Evolutionary conservation across 2,797 vertebrate genomes (phyloP), one percentile per base, ranked within the genome.

Genomic region (Lepus oiostolus): DNA sequence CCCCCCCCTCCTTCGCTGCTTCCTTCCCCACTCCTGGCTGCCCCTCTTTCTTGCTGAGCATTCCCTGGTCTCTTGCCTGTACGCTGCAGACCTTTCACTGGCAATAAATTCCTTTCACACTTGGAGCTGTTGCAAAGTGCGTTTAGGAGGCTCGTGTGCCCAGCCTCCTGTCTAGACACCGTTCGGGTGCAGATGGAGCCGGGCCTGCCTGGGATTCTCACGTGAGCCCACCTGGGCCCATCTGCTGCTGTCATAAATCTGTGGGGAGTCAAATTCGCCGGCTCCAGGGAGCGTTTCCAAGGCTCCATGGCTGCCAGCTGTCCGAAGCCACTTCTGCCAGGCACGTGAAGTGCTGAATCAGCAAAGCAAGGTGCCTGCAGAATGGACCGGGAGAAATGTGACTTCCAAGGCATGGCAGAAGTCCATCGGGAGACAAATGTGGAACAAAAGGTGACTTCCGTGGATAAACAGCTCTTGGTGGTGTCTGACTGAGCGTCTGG

Each of bases 391-490:
- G 81, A 74, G 96, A 92, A 96, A 86, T 3, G 54, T 22, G 88
- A 85, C 88, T 90, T 35, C 71, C 22, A 80, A 96, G 68, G 75
- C 63, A 68, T 95, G 95, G 80, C 10, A 0, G 21, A 90, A 19
- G 14, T 70, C 32, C 19, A 7, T 81, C 76, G 21, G 65, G 67
- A 91, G 96, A 85, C 80, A 96, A 95, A 95, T 83, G 83, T 1
- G 71, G 96, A 95, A 94, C 32, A 60, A 92, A 94, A 96, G 72
- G 72, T 97, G 96, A 96, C 97, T 96, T 96, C 94, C 80, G 92
- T 4, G 38, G 95, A 81, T 94, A 96, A 97, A 96, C 75, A 95
- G 30, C 84, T 88, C 94, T 97, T 12, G 68, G 90, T 35, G 84
- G 90, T 24, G 65, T 63, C 94, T 87, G 89, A 85, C 87, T 21